Base-by-base conservation (phyloP, 2,113 vertebrate genomes). In the Halcyon senegalensis region DNA sequence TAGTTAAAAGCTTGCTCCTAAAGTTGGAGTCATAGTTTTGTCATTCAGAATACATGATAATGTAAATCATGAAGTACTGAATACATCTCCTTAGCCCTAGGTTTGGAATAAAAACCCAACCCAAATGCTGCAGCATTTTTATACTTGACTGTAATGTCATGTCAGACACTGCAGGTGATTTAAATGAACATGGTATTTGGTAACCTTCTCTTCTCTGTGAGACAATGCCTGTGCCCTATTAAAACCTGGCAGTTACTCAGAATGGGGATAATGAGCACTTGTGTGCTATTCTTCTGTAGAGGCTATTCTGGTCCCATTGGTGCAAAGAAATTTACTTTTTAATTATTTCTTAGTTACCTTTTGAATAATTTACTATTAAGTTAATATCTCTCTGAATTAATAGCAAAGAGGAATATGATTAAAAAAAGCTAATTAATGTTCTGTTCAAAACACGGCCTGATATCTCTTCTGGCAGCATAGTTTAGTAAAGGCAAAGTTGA, bases 401-500 rank as follows among this genome's bases (percentile, higher is more conserved):
- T 30, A 68, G 66, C 41, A 87, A 84, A 73, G 39, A 80, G 35
- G 37, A 92, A 43, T 37, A 3, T 87, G 43, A 68, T 84, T 81
- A 24, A 59, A 72, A 55, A 41, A 82, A 84, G 46, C 35, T 69
- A 70, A 44, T 86, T 75, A 91, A 89, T 80, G 39, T 72, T 95
- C n/a, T 79, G 76, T 92, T 93, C 46, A 56, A 59, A 94, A 16
- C 51, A 41, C 67, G 70, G 55, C 64, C 21, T 93, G 58, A 78
- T 55, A 60, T 73, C 21, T 82, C 53, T 69, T 92, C 51, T 93
- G 87, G 92, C 94, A 94, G 78, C 41, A 41, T 16, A 69, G 31
- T 80, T 91, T 87, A 94, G 77, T 91, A 50, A 82, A 90, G 77
- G 51, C 94, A 96, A 89, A 96, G 95, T 93, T 95, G 88, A 63